Evolutionary conservation across 2,113 vertebrate genomes (phyloP).

Genomic region (Cyrtonyx montezumae): DNA sequence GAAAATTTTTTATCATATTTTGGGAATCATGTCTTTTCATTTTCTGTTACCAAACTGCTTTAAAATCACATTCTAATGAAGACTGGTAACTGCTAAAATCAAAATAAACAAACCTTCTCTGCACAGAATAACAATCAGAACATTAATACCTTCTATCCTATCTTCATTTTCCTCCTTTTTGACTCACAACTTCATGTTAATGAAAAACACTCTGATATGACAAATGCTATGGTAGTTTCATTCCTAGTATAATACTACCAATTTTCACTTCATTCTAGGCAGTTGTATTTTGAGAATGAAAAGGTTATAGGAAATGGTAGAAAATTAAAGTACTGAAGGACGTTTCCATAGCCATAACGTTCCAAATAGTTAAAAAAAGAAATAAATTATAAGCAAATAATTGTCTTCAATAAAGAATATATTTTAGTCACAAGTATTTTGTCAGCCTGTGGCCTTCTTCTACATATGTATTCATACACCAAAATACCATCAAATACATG

Average conservation of each 20-base stretch:
- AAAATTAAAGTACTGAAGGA: neutral
- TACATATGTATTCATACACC: neutral
- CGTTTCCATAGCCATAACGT: neutral
- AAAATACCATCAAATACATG: neutral
- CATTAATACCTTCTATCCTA: neutral
- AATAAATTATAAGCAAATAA: neutral
- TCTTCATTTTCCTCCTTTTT: neutral
- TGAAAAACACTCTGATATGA: neutral
- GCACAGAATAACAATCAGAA: neutral
- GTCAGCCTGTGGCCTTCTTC: neutral
- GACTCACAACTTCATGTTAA: neutral
- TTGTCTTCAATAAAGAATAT: neutral
- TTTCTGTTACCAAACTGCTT: neutral
- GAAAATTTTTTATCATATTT: neutral
- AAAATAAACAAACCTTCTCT: neutral
- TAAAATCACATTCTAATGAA: neutral
- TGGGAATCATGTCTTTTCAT: neutral
- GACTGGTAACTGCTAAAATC: neutral
- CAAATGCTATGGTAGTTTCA: neutral
- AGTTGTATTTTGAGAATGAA: neutral
- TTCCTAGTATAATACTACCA: neutral
- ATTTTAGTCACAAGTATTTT: neutral
- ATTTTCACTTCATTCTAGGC: neutral
- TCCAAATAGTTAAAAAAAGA: neutral
- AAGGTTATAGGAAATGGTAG: neutral